Base-by-base conservation (phyloP, 23 tunicate species). In the Aplidium turbinatum region DNA sequence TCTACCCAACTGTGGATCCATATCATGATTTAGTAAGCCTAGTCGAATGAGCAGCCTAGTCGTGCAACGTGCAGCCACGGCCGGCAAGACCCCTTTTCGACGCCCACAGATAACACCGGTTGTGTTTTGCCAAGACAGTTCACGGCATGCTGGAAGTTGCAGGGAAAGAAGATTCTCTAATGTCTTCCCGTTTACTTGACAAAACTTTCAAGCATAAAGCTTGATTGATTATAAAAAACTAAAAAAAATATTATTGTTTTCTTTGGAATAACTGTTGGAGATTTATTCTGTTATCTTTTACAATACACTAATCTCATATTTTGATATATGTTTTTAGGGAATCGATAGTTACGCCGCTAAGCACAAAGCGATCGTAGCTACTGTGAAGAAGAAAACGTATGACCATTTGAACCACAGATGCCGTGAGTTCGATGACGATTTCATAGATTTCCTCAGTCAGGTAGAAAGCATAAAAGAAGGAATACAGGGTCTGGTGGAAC, bases 321-420 rank as follows among this genome's bases (percentile, higher is more conserved):
- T 42, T 42, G 9, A 23, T n/a, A 11, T 7, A 56, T 21, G 9
- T 42, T 5, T 54, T 5, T 33, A 86, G 93, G 93, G 93, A 0
- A 52, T 86, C 19, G 96, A 88, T 47, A 83, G 86, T 40, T 79
- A 77, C 56, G 82, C 54, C 3, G 82, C 89, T 36, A 83, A 83
- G 73, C 80, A 78, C 86, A 92, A 92, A 53, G 89, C 90, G 22
- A 92, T 92, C 23, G 83, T 84, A 2, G 98, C 98, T 0, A 92
- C 73, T 21, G 86, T 85, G 68, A 83, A 84, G 47, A 92, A 92
- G 74, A 84, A 84, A 51, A 25, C 86, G 18, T 92, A 92, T 50
- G 98, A 87, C 58, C 88, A 93, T 46, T 85, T 93, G 29, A 87
- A 93, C 70, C 87, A 93, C 58, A 72, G 93, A 29, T 85, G 84